Evolutionary conservation across 2,113 vertebrate species (phyloP).

Genomic region (Ochotona princeps): DNA sequence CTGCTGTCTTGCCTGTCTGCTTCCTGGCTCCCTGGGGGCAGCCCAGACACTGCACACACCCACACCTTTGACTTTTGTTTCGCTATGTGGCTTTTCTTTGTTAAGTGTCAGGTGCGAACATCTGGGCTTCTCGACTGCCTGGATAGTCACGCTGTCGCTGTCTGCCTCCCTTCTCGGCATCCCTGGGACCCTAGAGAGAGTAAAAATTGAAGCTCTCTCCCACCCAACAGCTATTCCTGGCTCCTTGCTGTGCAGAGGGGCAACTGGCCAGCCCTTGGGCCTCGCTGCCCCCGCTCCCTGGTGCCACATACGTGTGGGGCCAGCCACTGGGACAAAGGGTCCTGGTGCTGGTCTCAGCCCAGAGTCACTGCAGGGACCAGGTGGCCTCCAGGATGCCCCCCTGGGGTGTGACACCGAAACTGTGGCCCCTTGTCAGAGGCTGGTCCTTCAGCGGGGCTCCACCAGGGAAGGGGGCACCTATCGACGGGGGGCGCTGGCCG

Average conservation of each 20-base stretch:
- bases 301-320: background rate
- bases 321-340: background rate
- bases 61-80: background rate
- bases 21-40: too few species aligned
- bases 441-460: background rate
- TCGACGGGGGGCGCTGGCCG: background rate
- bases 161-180: background rate
- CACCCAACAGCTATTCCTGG: background rate
- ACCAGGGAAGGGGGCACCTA: background rate
- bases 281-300: background rate
- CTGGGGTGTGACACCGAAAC: background rate
- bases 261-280: rapidly evolving
- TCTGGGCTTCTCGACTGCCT: background rate
- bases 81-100: background rate
- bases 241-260: background rate
- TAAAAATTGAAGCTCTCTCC: background rate
- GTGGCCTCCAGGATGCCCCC: background rate
- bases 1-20: too few species aligned
- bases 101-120: background rate
- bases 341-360: background rate
- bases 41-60: too few species aligned
- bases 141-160: background rate
- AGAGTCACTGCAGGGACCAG: background rate
- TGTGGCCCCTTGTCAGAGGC: too few species aligned
- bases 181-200: background rate